Percentiles rank a stretch among this genome's conserved stretches.
These are phyloP conservation scores for Carcharodon carcharias DNA, from an alignment of 2,797 vertebrate species.

Conservation along the genomic window DNA sequence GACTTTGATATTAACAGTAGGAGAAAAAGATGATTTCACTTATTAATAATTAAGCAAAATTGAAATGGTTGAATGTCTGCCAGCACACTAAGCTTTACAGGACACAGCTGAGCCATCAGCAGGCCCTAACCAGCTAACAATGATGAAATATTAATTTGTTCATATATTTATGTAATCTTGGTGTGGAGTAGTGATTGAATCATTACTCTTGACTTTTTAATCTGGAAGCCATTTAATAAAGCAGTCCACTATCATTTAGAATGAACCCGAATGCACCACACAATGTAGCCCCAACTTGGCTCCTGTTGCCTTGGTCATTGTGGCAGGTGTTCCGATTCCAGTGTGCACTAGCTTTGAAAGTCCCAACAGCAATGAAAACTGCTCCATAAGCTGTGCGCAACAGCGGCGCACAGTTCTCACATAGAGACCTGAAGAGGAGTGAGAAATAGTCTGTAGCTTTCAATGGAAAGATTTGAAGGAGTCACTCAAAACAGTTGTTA, in stretches of 20 bases:
- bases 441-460: not conserved
- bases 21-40: not conserved
- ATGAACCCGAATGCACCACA: not conserved
- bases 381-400: not conserved
- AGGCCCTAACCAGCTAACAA: not conserved
- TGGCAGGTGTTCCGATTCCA: not conserved
- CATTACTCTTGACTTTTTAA: not conserved
- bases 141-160: conserved; percentile 20
- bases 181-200: not conserved
- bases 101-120: not conserved
- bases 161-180: not conserved
- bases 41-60: conserved; percentile 18
- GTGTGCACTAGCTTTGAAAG: not conserved
- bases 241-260: not conserved
- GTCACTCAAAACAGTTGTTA: not conserved
- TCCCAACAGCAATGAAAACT: not conserved
- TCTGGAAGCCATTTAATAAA: not conserved
- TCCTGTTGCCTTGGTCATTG: not conserved
- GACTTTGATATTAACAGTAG: not conserved
- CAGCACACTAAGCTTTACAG: not conserved
- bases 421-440: not conserved
- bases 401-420: not conserved
- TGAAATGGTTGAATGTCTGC: not conserved
- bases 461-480: not conserved
- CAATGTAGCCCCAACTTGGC: not conserved